Evolutionary conservation across 2,113 vertebrate genomes (phyloP).

Genomic region (Peromyscus polionotus): DNA sequence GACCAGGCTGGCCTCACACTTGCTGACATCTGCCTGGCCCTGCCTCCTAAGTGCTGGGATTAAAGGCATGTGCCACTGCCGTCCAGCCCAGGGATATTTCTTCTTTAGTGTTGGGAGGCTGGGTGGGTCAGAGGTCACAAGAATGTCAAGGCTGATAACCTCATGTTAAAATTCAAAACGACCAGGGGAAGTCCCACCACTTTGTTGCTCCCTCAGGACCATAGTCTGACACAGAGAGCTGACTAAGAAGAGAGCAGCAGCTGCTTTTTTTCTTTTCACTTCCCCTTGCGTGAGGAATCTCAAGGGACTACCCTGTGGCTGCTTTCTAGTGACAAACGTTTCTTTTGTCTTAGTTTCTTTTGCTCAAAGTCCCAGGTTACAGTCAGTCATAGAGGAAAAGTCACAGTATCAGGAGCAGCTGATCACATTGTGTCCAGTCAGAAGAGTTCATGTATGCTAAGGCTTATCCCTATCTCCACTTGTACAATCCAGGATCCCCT

Average conservation of each 20-base stretch:
- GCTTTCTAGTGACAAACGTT: slow-evolving; percentile 42
- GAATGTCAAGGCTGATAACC: neutral
- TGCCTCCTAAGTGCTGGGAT: no score
- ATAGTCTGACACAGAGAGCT: neutral
- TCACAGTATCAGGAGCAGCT: neutral
- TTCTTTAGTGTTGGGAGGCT: neutral
- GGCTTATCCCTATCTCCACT: neutral
- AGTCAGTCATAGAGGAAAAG: neutral
- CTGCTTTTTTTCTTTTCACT: slow-evolving; percentile 10
- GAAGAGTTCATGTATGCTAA: no score
- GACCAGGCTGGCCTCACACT: no score
- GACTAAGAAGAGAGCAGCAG: neutral
- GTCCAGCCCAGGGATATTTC: neutral
- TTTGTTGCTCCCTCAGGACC: neutral
- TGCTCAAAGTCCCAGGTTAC: neutral
- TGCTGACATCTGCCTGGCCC: no score
- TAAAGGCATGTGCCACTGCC: no score
- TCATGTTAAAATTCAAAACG: neutral
- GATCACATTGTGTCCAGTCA: neutral
- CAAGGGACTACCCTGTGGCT: neutral
- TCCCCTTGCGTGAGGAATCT: neutral
- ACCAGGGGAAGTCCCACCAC: neutral
- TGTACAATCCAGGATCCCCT: neutral
- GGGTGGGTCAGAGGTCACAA: neutral
- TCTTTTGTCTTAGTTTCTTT: neutral